These are phyloP conservation scores for Cliona cf. orientalis DNA, from an alignment of 37 sponge, comb jelly and placozoan species.

Conservation along the genomic window DNA sequence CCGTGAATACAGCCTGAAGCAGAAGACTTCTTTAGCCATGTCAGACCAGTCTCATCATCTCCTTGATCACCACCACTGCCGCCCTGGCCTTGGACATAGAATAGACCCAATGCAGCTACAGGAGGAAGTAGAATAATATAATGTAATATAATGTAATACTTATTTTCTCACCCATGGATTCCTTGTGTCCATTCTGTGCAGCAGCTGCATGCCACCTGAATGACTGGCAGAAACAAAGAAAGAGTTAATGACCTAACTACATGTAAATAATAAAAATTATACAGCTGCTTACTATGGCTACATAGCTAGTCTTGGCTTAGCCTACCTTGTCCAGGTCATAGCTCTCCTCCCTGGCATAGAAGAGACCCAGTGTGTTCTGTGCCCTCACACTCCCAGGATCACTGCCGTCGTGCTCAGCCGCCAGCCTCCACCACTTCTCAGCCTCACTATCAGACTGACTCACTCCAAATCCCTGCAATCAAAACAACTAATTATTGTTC, in stretches of 20 bases:
- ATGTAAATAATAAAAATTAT: neutral
- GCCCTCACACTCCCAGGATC: conserved; percentile 72
- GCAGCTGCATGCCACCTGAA: conserved; percentile 86
- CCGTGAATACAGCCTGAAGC: conserved; percentile 54
- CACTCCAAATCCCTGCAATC: conserved; percentile 79
- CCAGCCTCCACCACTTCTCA: conserved; percentile 63
- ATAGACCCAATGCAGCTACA: conserved; percentile 78
- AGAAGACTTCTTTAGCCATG: conserved; percentile 59
- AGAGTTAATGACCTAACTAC: neutral
- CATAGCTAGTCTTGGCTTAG: too few species aligned
- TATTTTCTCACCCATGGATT: conserved; percentile 88
- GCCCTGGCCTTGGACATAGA: conserved; percentile 61
- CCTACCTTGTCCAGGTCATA: conserved; percentile 64
- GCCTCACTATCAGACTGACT: conserved; percentile 77
- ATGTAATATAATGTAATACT: too few species aligned
- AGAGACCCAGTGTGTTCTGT: conserved; percentile 87
- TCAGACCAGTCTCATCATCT: conserved; percentile 34
- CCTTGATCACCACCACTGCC: conserved; percentile 45
- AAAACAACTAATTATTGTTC: neutral
- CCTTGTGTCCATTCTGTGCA: conserved; percentile 75
- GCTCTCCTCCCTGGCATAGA: conserved; percentile 80
- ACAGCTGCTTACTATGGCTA: neutral
- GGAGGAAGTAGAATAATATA: neutral
- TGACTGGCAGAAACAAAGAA: conserved; percentile 48
- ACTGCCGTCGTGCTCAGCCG: conserved; percentile 45